Base-by-base conservation (phyloP, 2,113 vertebrate genomes). In the Ailuropoda melanoleuca region DNA sequence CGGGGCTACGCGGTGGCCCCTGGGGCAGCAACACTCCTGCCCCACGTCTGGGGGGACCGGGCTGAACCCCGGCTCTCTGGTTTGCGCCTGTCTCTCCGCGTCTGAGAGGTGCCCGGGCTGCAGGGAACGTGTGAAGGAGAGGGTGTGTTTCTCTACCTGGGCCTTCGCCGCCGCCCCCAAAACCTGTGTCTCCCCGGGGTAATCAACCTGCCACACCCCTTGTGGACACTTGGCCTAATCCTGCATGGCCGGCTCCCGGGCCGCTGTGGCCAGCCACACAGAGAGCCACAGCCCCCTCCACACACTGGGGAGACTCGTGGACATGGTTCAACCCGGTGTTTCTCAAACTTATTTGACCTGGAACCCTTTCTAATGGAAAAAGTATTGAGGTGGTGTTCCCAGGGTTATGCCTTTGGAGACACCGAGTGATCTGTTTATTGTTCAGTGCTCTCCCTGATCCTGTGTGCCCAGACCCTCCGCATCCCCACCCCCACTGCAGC, bases 91-190 rank as follows among this genome's bases (percentile, higher is more conserved):
- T 29, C 31, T 17, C 37, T 62, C 50, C 64, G 85, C 13, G 18
- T 31, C 78, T 56, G 11, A 0, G 31, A 37, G 31, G 43, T 9
- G 4, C 0, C 7, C 3, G 13, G 62, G 93, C 31, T 0, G 0
- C 0, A 0, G 23, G 6, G 18, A 6, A 0, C 4, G 0, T 2
- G 6, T 13, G 39, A 18, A 8, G 13, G 23, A 34, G 12, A 48
- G 34, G 18, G 4, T 4, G 34, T 2, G 3, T 48, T n/a, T 56
- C 14, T 31, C 23, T 0, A 10, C 70, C 37, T 5, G 10, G 70
- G 39, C 70, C 70, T 43, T 46, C 7, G 4, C 0, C 13, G 26
- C 60, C 1, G 0, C n/a, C 55, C 21, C 18, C 19, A 2, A 13
- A n/a, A 39, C 56, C 37, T 4, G 11, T 13, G 1, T n/a, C 43